Percentiles rank a stretch among this genome's conserved stretches.
Conservation (phyloP, 2,113 vertebrate species). For the Brachyhypopomus occidentalis region DNA sequence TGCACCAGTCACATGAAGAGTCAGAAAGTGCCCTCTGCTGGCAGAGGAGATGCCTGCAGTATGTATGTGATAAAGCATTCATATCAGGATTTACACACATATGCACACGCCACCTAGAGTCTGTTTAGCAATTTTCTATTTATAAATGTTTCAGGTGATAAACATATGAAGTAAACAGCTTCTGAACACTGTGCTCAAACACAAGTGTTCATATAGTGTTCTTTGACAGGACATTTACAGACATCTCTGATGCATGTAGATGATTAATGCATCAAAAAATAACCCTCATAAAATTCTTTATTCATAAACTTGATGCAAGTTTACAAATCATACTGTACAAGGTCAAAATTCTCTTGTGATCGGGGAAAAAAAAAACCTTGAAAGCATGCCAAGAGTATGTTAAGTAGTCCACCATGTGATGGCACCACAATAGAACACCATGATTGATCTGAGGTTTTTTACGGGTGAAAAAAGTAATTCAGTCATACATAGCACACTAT, state of each 20-base stretch:
- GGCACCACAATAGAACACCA: constrained; percentile 45
- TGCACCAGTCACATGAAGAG: no score
- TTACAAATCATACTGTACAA: constrained; percentile 77
- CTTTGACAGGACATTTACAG: constrained; percentile 50
- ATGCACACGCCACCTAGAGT: no score
- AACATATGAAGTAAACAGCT: no score
- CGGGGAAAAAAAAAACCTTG: constrained; percentile 40
- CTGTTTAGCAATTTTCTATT: no score
- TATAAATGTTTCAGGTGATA: no score
- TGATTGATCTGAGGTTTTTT: constrained; percentile 32
- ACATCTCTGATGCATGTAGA: no score
- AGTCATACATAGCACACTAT: constrained; percentile 17
- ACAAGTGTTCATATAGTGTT: constrained; percentile 44
- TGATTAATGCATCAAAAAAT: constrained; percentile 39
- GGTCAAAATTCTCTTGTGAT: constrained; percentile 62
- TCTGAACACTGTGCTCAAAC: not conserved
- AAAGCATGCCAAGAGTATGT: constrained; percentile 57
- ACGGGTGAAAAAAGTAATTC: constrained; percentile 3
- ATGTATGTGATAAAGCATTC: no score
- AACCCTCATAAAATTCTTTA: constrained; percentile 76
- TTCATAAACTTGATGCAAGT: constrained; percentile 87
- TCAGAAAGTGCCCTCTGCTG: no score
- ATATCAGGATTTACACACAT: no score
- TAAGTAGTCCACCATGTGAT: constrained; percentile 49
- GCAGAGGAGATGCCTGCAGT: no score